Conservation (phyloP, 2,113 vertebrate genomes). For the Sciurus niger region DNA sequence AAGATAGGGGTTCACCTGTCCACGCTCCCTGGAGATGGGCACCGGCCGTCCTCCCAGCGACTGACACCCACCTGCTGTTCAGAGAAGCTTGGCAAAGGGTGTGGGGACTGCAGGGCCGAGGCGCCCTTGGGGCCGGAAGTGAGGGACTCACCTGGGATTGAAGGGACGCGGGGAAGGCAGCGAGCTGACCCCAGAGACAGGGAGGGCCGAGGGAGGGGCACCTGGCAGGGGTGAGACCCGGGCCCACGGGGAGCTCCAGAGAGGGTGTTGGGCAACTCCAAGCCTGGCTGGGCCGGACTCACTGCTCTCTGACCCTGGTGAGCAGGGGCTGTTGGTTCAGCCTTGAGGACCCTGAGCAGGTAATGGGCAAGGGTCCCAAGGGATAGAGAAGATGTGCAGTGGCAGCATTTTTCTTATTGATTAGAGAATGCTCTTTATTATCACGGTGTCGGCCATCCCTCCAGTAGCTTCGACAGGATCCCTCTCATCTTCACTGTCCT, state of each 20-base stretch:
- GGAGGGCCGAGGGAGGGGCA: not conserved
- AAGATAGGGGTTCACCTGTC: accelerated
- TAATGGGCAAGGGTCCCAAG: not conserved
- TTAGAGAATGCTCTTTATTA: not conserved
- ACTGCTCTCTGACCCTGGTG: not conserved
- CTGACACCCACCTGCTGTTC: not conserved
- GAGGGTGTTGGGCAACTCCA: too few species aligned
- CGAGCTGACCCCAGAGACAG: not conserved
- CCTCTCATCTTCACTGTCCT: accelerated
- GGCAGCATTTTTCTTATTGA: not conserved
- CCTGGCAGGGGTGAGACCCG: not conserved
- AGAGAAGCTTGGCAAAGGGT: not conserved
- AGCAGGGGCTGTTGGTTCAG: not conserved
- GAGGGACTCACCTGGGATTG: not conserved
- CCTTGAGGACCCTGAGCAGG: not conserved
- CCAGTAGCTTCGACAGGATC: accelerated
- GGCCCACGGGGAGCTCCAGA: too few species aligned
- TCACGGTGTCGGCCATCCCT: accelerated
- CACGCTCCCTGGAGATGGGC: accelerated
- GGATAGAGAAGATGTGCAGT: accelerated
- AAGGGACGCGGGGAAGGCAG: accelerated
- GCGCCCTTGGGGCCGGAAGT: not conserved
- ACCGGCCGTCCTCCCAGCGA: accelerated
- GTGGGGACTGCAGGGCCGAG: accelerated
- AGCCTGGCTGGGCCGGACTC: accelerated